Percentiles rank a stretch among this genome's conserved stretches.
phyloP scores from a whole-genome alignment of 2,797 vertebrate species.

The Chaenodraco wilsoni region DNA sequence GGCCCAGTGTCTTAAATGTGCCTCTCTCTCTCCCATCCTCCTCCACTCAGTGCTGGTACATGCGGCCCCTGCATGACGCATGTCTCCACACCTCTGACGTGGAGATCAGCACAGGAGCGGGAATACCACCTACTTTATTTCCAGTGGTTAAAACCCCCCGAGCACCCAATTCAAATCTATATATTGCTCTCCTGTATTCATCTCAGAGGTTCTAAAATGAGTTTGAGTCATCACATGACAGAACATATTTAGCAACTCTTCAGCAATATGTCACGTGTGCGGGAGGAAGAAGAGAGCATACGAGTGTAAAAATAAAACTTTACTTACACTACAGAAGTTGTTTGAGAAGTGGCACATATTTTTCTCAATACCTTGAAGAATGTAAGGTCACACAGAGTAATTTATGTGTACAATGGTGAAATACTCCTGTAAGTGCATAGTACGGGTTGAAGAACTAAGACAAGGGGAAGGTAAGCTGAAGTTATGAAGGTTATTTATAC shows the following conservation, averaged over 20 bases:
- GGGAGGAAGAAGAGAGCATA: too few species aligned
- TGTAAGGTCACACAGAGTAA: too few species aligned
- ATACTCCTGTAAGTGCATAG: neutral
- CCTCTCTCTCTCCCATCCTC: slow-evolving; percentile 19
- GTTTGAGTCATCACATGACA: neutral
- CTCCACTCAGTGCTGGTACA: slow-evolving; percentile 19
- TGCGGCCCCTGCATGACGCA: slow-evolving; percentile 51
- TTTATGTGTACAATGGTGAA: too few species aligned
- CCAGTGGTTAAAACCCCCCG: slow-evolving; percentile 31
- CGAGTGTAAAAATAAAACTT: too few species aligned
- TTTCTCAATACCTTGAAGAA: too few species aligned
- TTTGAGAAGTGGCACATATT: too few species aligned
- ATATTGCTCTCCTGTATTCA: slow-evolving; percentile 41
- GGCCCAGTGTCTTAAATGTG: too few species aligned
- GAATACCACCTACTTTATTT: slow-evolving; percentile 43
- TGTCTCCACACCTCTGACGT: slow-evolving; percentile 56
- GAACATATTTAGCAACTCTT: too few species aligned
- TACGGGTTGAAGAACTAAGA: neutral
- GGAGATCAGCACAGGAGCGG: slow-evolving; percentile 39
- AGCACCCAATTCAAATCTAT: slow-evolving; percentile 46
- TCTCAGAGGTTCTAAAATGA: neutral
- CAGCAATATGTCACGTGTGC: too few species aligned
- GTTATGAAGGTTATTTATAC: neutral
- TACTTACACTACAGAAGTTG: too few species aligned
- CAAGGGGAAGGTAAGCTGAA: neutral